Evolutionary conservation across 2,888 invertebrate species (phyloP), one percentile per base, ranked within the genome.

Genomic region (Endomychus coccineus): DNA sequence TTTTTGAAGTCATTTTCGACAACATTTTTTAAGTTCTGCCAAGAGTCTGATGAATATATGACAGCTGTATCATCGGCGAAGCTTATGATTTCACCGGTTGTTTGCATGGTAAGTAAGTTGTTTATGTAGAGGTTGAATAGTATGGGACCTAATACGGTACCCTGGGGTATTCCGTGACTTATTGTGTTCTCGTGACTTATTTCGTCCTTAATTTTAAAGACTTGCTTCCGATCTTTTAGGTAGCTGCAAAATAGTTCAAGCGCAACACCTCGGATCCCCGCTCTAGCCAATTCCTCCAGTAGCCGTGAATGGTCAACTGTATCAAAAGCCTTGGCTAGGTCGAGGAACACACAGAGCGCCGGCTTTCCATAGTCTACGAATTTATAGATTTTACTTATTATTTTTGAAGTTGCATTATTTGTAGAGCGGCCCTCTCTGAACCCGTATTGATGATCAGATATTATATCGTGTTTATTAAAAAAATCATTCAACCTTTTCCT

Each of bases 111-210:
- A 29, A 29, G n/a, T 16, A 29, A 16, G 17, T 4, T 16, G 17
- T 29, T 29, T 16, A 29, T 29, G 17, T 29, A 29, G n/a, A 16
- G 29, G 11, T 29, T 29, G 29, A 29, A 29, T 29, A 29, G n/a
- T n/a, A 25, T 25, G 14, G 25, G 25, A 25, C 25, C 25, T 14
- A 10, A 6, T 11, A 10, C 25, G 25, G 25, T 25, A 25, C 25
- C 25, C 25, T 25, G 25, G 12, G 25, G 25, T 25, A 25, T 25
- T 25, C 25, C 25, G 25, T 24, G 24, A 12, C 24, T 24, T 10
- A 24, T n/a, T 3, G 24, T 24, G 24, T 3, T 24, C 12, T 24
- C 24, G 24, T 25, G 25, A 25, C 25, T 10, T 11, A 25, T 25
- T 11, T 25, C 14, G 10, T 25, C 25, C 25, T 11, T 11, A 25